Conservation (phyloP, 2,888 invertebrate genomes). For the Sinhomidia bicolor region DNA sequence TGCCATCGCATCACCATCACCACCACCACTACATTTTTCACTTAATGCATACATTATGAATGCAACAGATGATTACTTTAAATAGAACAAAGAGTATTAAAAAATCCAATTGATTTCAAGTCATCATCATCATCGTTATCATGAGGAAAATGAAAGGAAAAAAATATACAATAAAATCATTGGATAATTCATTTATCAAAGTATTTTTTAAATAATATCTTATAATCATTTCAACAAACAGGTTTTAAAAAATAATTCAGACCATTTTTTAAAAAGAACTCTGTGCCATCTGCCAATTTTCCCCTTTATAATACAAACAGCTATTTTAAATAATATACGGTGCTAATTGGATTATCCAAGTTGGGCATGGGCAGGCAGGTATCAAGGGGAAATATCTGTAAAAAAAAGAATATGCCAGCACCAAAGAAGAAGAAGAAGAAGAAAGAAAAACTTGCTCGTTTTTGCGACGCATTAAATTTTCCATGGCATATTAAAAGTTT, state of each 20-base stretch:
- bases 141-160: background rate
- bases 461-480: background rate
- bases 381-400: background rate
- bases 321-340: background rate
- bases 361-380: background rate
- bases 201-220: background rate
- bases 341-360: conserved; percentile 2
- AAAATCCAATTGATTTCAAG: background rate
- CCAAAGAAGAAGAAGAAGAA: background rate
- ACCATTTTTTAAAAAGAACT: no score
- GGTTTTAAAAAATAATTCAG: background rate
- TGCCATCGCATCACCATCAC: background rate
- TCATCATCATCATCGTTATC: no score
- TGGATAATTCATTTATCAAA: background rate
- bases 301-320: background rate
- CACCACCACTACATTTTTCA: background rate
- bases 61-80: background rate
- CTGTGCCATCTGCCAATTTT: background rate
- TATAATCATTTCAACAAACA: background rate
- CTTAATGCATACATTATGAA: no score
- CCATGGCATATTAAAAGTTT: no score
- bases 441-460: conserved; percentile 1
- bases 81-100: conserved; percentile 13
- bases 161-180: background rate
- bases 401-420: no score